Evolutionary conservation across 2,113 vertebrate species (phyloP).

Genomic region (Passer montanus): DNA sequence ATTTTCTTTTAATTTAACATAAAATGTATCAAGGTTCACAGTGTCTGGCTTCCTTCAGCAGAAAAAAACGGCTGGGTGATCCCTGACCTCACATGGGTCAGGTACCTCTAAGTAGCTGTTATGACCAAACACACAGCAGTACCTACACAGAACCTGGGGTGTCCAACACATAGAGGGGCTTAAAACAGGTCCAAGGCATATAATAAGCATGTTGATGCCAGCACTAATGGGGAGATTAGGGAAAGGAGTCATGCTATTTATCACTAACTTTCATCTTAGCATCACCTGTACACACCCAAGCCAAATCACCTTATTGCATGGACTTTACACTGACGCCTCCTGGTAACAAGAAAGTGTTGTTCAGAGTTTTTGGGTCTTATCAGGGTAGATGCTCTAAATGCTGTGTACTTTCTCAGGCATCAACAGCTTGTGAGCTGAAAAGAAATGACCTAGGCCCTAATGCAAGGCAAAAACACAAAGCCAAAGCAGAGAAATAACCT

Average conservation of each 20-base stretch:
- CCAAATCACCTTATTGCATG: not conserved
- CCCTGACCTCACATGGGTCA: accelerated
- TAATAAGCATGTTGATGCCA: not conserved
- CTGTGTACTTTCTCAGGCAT: not conserved
- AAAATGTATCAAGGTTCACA: not conserved
- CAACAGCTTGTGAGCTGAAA: not conserved
- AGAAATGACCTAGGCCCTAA: not conserved
- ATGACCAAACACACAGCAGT: not conserved
- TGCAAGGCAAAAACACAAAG: not conserved
- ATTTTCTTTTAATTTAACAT: not conserved
- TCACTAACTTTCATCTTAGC: slow-evolving; percentile 18
- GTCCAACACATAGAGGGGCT: not conserved
- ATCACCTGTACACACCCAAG: slow-evolving; percentile 41
- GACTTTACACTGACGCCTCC: slow-evolving; percentile 5
- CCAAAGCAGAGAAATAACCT: not conserved
- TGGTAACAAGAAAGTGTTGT: slow-evolving; percentile 7
- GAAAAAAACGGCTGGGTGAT: not conserved
- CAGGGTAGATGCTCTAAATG: not conserved
- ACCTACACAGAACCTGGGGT: not conserved
- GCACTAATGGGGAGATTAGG: not conserved
- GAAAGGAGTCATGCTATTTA: not conserved
- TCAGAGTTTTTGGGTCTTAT: slow-evolving; percentile 5
- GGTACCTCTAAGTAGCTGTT: not conserved
- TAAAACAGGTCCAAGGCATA: not conserved
- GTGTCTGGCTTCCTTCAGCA: not conserved